These are phyloP conservation scores for Cotesia typhae DNA, from an alignment of 1,140 invertebrate species.

Conservation along the genomic window DNA sequence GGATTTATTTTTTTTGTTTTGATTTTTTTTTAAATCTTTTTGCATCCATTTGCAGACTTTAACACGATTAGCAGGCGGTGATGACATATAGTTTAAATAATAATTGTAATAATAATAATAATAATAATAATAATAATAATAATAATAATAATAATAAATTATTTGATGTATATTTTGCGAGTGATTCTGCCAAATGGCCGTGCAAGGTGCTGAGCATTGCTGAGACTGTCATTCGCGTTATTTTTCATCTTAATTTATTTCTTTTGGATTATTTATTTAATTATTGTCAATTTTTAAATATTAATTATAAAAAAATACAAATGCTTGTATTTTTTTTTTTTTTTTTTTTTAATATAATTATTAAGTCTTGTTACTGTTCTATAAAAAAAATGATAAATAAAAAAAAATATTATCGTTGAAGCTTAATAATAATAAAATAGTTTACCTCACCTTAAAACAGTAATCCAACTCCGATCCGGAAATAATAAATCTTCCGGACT, in stretches of 20 bases:
- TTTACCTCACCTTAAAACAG: slow-evolving; percentile 17
- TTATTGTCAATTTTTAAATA: no score
- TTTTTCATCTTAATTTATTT: no score
- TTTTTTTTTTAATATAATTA: no score
- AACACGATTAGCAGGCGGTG: slow-evolving; percentile 51
- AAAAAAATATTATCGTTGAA: neutral
- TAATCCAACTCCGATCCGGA: neutral
- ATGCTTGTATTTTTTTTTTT: neutral
- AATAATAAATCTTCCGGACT: slow-evolving; percentile 3
- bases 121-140: slow-evolving; percentile 20
- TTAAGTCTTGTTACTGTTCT: neutral
- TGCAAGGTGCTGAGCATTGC: slow-evolving; percentile 60
- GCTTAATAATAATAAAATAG: slow-evolving; percentile 9
- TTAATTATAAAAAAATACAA: no score
- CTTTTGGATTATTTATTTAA: no score
- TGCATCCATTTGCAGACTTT: slow-evolving; percentile 42
- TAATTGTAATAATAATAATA: no score
- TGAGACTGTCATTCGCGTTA: slow-evolving; percentile 30
- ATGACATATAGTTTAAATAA: neutral
- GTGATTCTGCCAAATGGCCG: slow-evolving; percentile 54
- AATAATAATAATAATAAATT: slow-evolving; percentile 25
- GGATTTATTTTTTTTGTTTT: slow-evolving; percentile 22
- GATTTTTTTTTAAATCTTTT: slow-evolving; percentile 12
- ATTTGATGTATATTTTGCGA: slow-evolving; percentile 40
- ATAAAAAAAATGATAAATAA: neutral